These are phyloP conservation scores for Baronia brevicornis DNA, from an alignment of 2,888 invertebrate genomes.

Conservation along the genomic window DNA sequence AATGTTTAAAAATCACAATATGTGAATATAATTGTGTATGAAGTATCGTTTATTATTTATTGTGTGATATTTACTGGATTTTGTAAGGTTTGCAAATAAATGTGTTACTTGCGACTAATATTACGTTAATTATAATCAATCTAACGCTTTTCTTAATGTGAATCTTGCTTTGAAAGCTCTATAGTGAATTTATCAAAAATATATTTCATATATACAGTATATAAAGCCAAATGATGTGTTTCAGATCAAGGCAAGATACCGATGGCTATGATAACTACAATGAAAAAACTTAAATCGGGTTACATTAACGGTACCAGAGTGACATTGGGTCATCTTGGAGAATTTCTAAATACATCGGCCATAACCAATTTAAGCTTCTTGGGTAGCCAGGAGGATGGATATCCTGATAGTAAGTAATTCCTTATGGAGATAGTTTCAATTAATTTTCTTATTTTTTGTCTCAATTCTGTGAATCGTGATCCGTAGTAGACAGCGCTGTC, in stretches of 20 bases:
- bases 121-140: background rate
- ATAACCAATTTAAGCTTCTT: constrained; percentile 97
- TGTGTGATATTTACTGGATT: too few species aligned
- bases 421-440: background rate
- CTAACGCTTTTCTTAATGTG: background rate
- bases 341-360: constrained; percentile 97
- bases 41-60: too few species aligned
- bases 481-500: too few species aligned
- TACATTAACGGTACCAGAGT: constrained; percentile 99
- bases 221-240: constrained; percentile 26
- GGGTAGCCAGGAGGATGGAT: constrained; percentile 93
- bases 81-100: too few species aligned
- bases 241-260: constrained; percentile 94
- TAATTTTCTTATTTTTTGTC: constrained; percentile 1
- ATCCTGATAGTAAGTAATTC: constrained; percentile 83
- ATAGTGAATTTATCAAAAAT: too few species aligned
- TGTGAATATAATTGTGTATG: too few species aligned
- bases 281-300: constrained; percentile 98
- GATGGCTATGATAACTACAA: constrained; percentile 95
- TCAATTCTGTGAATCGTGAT: too few species aligned
- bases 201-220: constrained; percentile 1
- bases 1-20: too few species aligned
- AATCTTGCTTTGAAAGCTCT: constrained; percentile 9
- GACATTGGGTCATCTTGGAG: constrained; percentile 93
- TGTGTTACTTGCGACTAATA: too few species aligned